phyloP scores from a whole-genome alignment of 2,113 vertebrate species.

The Argyrosomus japonicus region DNA sequence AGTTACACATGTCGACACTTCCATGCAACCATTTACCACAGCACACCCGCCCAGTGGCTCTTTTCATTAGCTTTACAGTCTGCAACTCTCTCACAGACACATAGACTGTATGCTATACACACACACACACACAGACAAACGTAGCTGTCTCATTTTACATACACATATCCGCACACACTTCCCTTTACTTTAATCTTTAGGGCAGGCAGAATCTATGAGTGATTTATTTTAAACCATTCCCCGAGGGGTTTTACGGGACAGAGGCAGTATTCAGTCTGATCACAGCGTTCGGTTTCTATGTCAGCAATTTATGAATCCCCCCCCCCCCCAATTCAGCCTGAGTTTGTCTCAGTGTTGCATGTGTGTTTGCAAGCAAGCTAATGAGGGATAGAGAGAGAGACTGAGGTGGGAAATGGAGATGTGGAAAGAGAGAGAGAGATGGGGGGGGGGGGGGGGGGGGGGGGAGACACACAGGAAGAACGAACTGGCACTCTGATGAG shows the following conservation, averaged over 20 bases:
- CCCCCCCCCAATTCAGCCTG: constrained; percentile 17
- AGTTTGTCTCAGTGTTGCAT: constrained; percentile 43
- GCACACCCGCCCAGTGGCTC: constrained; percentile 46
- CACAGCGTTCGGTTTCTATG: constrained; percentile 52
- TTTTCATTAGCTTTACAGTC: constrained; percentile 52
- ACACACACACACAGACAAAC: constrained; percentile 32
- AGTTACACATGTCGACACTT: constrained; percentile 75
- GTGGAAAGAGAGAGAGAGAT: background rate
- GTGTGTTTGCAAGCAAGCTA: constrained; percentile 59
- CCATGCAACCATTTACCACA: constrained; percentile 61
- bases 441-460: background rate
- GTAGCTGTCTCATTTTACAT: constrained; percentile 25
- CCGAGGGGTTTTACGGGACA: constrained; percentile 40
- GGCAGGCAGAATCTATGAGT: constrained; percentile 53
- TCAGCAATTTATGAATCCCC: constrained; percentile 66
- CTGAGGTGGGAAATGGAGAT: constrained; percentile 2
- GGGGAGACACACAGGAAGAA: constrained; percentile 30
- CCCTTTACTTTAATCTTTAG: constrained; percentile 55
- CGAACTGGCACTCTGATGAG: constrained; percentile 41
- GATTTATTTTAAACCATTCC: constrained; percentile 69
- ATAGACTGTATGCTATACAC: constrained; percentile 6
- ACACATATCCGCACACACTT: constrained; percentile 26
- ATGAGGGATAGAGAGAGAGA: constrained; percentile 37
- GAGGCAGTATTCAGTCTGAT: constrained; percentile 56
- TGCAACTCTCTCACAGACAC: constrained; percentile 40